Percentiles rank a stretch among this genome's conserved stretches.
These are phyloP conservation scores for Thalassoma bifasciatum DNA, from an alignment of 2,113 vertebrate genomes.

Conservation along the genomic window DNA sequence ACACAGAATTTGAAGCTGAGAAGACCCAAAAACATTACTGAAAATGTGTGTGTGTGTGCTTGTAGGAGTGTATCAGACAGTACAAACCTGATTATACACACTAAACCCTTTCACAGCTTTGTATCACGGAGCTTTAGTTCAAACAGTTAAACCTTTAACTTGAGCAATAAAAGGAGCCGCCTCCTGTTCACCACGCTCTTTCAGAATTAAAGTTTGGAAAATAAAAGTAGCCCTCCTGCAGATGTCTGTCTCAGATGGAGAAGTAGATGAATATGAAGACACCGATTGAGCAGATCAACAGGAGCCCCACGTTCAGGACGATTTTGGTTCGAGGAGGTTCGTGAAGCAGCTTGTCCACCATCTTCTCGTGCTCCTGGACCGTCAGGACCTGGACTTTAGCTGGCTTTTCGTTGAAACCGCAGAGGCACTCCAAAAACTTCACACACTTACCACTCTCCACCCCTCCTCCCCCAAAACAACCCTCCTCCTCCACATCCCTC, in stretches of 20 bases:
- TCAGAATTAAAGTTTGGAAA: too few species aligned
- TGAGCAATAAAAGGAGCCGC: too few species aligned
- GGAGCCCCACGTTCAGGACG: conserved; percentile 87
- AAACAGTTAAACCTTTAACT: too few species aligned
- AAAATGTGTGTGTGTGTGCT: too few species aligned
- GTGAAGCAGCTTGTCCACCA: conserved; percentile 88
- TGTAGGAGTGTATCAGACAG: too few species aligned
- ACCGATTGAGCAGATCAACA: conserved; percentile 86
- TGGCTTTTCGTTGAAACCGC: conserved; percentile 84
- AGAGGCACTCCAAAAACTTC: conserved; percentile 84
- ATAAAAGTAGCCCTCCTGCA: too few species aligned
- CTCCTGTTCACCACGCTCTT: too few species aligned
- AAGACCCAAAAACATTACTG: too few species aligned
- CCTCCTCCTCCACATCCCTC: neutral
- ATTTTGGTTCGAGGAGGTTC: conserved; percentile 85
- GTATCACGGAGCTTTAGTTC: too few species aligned
- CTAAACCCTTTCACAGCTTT: too few species aligned
- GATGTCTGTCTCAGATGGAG: conserved; percentile 88
- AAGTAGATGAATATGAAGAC: conserved; percentile 94
- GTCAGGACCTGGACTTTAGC: conserved; percentile 78
- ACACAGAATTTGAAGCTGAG: too few species aligned
- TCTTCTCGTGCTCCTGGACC: conserved; percentile 83
- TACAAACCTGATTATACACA: too few species aligned
- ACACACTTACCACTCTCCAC: conserved; percentile 13
- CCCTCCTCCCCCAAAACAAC: conserved; percentile 14